Percentiles rank a stretch among this genome's conserved stretches.
These are phyloP conservation scores for Elachura formosa DNA, from an alignment of 2,113 vertebrate genomes.

Conservation along the genomic window DNA sequence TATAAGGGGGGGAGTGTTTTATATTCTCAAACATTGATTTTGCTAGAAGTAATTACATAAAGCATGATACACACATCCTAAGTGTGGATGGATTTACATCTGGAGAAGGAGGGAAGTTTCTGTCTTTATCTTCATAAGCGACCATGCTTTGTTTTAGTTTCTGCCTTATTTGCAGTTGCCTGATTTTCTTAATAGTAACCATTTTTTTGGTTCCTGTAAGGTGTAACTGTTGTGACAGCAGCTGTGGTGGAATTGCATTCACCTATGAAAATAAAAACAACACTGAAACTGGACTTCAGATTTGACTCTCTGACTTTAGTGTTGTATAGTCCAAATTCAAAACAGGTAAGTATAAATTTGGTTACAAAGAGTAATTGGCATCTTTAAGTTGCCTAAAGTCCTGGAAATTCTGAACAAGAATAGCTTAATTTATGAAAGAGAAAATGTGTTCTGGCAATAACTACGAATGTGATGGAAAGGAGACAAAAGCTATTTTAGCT, in stretches of 20 bases:
- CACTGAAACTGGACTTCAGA: constrained; percentile 85
- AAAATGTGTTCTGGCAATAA: background rate
- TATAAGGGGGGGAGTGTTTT: rapidly evolving
- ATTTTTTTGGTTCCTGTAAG: constrained; percentile 61
- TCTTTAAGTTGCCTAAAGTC: background rate
- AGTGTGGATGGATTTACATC: background rate
- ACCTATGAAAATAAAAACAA: constrained; percentile 78
- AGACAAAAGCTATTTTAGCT: background rate
- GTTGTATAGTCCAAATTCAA: constrained; percentile 78
- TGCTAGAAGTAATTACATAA: background rate
- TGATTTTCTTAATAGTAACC: background rate
- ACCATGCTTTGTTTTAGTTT: background rate
- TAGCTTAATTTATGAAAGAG: background rate
- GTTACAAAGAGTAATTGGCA: background rate
- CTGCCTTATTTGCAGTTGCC: background rate
- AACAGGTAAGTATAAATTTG: constrained; percentile 70
- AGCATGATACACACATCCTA: background rate
- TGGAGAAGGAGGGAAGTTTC: background rate
- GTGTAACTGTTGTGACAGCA: constrained; percentile 86
- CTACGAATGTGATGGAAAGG: background rate
- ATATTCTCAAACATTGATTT: background rate
- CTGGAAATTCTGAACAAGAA: background rate
- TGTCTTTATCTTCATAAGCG: background rate
- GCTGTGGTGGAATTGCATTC: constrained; percentile 89
- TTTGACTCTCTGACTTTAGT: constrained; percentile 90